A percentile compares a stretch with the other conserved stretches of the same genome.
Conservation (phyloP, 1,140 invertebrate species). For the Lutraria rhynchaena region DNA sequence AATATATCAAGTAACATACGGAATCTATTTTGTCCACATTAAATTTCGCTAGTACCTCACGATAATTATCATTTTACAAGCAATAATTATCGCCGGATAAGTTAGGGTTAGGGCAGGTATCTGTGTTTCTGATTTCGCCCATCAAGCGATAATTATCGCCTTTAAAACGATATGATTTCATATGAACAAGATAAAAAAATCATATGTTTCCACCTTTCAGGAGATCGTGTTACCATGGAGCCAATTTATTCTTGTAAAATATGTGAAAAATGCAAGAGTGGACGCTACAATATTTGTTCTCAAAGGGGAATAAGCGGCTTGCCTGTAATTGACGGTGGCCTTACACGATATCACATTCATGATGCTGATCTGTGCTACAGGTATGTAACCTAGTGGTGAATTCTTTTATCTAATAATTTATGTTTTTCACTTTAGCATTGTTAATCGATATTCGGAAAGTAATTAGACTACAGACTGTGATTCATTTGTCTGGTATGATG, state of each 20-base stretch:
- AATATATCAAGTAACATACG: neutral
- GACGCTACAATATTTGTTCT: constrained; percentile 93
- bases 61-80: too few species aligned
- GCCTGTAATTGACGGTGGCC: constrained; percentile 16
- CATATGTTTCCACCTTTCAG: constrained; percentile 79
- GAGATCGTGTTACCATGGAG: constrained; percentile 95
- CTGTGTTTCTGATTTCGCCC: too few species aligned
- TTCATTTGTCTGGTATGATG: neutral
- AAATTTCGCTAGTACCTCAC: too few species aligned
- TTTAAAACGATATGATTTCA: neutral
- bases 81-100: too few species aligned
- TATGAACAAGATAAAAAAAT: too few species aligned
- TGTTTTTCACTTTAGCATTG: neutral
- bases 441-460: neutral
- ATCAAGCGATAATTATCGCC: too few species aligned
- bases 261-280: constrained; percentile 93
- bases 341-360: constrained; percentile 22
- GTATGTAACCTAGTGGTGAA: neutral
- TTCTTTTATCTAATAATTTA: neutral
- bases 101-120: too few species aligned
- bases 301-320: constrained; percentile 78
- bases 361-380: constrained; percentile 30
- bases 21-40: neutral
- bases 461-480: neutral
- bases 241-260: constrained; percentile 93